Evolutionary conservation across 2,888 invertebrate genomes (phyloP).

Genomic region (Melanostoma mellinum): DNA sequence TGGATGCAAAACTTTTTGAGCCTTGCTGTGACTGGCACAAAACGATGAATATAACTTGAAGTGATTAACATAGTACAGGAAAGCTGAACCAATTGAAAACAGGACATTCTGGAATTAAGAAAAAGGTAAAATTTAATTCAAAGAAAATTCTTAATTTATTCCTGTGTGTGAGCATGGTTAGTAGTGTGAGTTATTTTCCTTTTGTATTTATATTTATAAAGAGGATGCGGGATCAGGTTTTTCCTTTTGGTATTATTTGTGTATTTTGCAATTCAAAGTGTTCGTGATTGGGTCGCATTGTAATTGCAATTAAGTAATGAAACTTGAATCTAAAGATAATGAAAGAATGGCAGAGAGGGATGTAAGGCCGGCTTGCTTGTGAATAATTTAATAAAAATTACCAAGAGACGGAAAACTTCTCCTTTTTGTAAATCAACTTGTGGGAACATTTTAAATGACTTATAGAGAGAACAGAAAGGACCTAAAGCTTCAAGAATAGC

Average conservation of each 20-base stretch:
- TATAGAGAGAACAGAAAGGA: no score
- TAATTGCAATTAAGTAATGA: slow-evolving; percentile 60
- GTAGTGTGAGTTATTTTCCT: slow-evolving; percentile 10
- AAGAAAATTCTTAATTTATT: slow-evolving; percentile 42
- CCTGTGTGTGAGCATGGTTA: slow-evolving; percentile 26
- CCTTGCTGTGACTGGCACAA: slow-evolving; percentile 99
- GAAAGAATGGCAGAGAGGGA: background rate
- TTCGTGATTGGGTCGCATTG: slow-evolving; percentile 41
- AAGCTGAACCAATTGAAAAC: slow-evolving; percentile 97
- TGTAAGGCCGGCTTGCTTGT: slow-evolving; percentile 1
- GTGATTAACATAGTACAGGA: slow-evolving; percentile 98
- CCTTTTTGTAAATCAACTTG: slow-evolving; percentile 9
- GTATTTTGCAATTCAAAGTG: slow-evolving; percentile 27
- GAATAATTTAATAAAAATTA: slow-evolving; percentile 20
- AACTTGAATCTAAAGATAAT: slow-evolving; percentile 29
- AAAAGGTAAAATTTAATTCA: slow-evolving; percentile 29
- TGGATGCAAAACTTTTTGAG: slow-evolving; percentile 98
- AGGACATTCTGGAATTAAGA: slow-evolving; percentile 91
- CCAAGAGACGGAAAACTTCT: background rate
- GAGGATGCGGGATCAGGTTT: slow-evolving; percentile 1
- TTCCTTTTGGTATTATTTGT: slow-evolving; percentile 27
- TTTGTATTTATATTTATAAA: background rate
- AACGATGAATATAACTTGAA: slow-evolving; percentile 99
- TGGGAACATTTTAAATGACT: no score
- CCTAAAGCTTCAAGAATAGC: no score